These are phyloP conservation scores for Sylvilagus floridanus DNA, from an alignment of 2,797 vertebrate species.

Conservation along the genomic window DNA sequence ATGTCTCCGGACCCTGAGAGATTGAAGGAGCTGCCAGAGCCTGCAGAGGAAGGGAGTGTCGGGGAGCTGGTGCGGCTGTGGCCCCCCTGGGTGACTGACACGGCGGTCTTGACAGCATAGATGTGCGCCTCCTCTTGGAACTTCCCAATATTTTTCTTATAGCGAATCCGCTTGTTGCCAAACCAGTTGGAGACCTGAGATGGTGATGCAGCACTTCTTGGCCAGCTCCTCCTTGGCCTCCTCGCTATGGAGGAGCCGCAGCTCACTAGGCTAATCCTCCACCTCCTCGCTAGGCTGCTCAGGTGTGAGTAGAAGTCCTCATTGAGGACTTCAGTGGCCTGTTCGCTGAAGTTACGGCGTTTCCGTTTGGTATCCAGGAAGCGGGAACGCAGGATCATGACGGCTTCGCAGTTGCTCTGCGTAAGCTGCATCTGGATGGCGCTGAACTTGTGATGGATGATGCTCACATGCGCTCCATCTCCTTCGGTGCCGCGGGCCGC, in stretches of 20 bases:
- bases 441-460: constrained; percentile 97
- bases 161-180: constrained; percentile 89
- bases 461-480: constrained; percentile 96
- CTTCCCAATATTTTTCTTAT: constrained; percentile 89
- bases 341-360: constrained; percentile 87
- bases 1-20: constrained; percentile 95
- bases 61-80: constrained; percentile 88
- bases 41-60: constrained; percentile 87
- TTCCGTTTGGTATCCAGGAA: constrained; percentile 93
- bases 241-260: no score
- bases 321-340: constrained; percentile 86
- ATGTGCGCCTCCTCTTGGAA: constrained; percentile 89
- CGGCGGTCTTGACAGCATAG: constrained; percentile 88
- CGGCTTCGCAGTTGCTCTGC: constrained; percentile 96
- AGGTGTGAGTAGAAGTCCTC: constrained; percentile 88
- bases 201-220: constrained; percentile 86
- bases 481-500: constrained; percentile 93
- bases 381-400: constrained; percentile 96
- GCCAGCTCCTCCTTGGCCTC: constrained; percentile 87
- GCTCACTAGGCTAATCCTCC: no score
- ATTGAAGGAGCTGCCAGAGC: constrained; percentile 94
- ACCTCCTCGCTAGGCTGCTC: constrained; percentile 87
- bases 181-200: constrained; percentile 90
- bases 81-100: constrained; percentile 86
- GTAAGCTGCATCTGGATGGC: constrained; percentile 97